Conservation (phyloP, 2,888 invertebrate genomes). For the Aethes cnicana region DNA sequence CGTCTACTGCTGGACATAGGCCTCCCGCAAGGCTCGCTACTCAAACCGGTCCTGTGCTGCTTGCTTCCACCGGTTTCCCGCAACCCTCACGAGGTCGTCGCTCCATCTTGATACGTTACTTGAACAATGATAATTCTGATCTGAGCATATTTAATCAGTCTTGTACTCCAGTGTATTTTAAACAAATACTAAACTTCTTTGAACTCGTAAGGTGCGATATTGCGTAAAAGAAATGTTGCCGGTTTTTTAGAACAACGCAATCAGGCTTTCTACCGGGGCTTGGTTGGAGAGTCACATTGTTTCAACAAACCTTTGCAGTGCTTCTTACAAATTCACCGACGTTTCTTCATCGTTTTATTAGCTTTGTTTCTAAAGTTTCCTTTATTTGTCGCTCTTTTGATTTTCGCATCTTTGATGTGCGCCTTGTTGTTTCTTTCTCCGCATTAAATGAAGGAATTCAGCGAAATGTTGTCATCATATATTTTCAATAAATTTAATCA, state of each 20-base stretch:
- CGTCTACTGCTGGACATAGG: no score
- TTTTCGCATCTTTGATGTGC: conserved; percentile 62
- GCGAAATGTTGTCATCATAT: background rate
- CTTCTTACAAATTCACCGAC: conserved; percentile 63
- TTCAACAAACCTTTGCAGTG: conserved; percentile 57
- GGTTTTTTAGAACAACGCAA: conserved; percentile 50
- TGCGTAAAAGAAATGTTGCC: conserved; percentile 41
- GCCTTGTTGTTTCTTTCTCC: conserved; percentile 20
- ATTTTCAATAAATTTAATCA: background rate
- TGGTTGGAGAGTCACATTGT: conserved; percentile 61
- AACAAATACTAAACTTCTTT: conserved; percentile 7
- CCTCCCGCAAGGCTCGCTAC: no score
- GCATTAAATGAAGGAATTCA: background rate
- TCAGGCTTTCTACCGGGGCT: conserved; percentile 46
- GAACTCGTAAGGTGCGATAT: conserved; percentile 23
- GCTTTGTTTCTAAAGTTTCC: conserved; percentile 64
- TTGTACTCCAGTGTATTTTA: conserved; percentile 9
- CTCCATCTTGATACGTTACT: no score
- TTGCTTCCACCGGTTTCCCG: no score
- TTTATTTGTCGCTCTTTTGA: conserved; percentile 53
- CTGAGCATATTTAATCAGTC: no score
- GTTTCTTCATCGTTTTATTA: conserved; percentile 69
- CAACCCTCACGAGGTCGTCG: no score
- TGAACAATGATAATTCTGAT: no score
- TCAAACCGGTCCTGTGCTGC: no score